These are phyloP conservation scores for Thecocarcelia acutangulata DNA, from an alignment of 2,888 invertebrate species.

Conservation along the genomic window DNA sequence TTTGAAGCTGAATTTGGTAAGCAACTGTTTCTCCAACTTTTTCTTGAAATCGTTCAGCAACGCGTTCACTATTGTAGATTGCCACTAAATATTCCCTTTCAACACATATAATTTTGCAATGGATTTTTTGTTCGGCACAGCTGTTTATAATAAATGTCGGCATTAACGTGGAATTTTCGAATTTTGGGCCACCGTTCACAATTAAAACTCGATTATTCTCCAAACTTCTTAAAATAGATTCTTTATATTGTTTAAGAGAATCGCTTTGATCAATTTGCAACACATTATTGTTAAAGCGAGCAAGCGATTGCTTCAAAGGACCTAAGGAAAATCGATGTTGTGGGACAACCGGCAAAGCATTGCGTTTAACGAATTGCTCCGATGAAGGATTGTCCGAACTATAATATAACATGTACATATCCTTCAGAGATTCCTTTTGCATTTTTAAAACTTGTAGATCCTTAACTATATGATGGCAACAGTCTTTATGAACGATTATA, in stretches of 20 bases:
- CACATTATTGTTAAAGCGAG: conserved; percentile 57
- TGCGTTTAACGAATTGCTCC: conserved; percentile 51
- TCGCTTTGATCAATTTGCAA: conserved; percentile 52
- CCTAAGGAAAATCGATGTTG: conserved; percentile 71
- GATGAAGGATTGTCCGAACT: conserved; percentile 52
- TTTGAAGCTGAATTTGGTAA: conserved; percentile 73
- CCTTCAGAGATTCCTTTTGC: conserved; percentile 58
- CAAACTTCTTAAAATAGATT: conserved; percentile 59
- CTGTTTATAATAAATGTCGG: conserved; percentile 95
- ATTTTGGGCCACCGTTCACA: conserved; percentile 93
- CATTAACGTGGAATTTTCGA: conserved; percentile 95
- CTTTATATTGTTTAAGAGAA: conserved; percentile 58
- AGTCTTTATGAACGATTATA: conserved; percentile 67
- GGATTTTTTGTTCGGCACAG: conserved; percentile 83
- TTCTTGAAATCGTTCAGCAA: conserved; percentile 86
- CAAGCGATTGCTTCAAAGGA: conserved; percentile 70
- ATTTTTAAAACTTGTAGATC: conserved; percentile 51
- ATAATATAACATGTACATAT: conserved; percentile 66
- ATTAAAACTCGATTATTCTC: conserved; percentile 87
- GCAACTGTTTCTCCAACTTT: conserved; percentile 88
- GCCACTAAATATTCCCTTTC: conserved; percentile 95
- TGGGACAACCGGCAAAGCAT: conserved; percentile 64
- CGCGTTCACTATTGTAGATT: conserved; percentile 92
- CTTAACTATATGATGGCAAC: conserved; percentile 67
- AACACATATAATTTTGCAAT: conserved; percentile 93